Evolutionary conservation across 1,140 invertebrate species (phyloP), one percentile per base, ranked within the genome.

Genomic region (Ceratitis capitata): DNA sequence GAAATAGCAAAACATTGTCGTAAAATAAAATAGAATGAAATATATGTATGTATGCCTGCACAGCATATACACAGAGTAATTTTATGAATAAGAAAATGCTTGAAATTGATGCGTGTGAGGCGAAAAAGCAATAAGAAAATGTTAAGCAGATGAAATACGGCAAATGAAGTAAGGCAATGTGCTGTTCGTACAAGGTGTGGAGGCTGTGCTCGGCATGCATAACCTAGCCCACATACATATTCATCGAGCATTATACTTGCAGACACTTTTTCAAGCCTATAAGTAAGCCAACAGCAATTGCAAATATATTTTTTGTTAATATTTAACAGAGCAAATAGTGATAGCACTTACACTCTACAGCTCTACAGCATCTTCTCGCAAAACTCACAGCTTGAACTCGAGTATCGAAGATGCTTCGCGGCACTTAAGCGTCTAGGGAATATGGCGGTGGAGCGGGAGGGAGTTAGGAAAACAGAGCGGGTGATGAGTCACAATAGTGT

Each of bases 131-230:
- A 23, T 47, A 78, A 47, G 35, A 78, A 78, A 78, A 78, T 78
- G n/a, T n/a, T 45, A 78, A 45, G 69, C 35, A 78, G 69, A 45
- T 78, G 69, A 78, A 78, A 78, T 78, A 78, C 23, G 69, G 69
- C 39, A 78, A 78, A 78, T 47, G 39, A 78, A 78, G 32, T 78
- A 78, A n/a, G 69, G 69, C 19, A n/a, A n/a, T 23, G 16, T 35
- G 69, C 19, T 1, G 19, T n/a, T n/a, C n/a, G n/a, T 10, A 39
- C 35, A 47, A 61, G 35, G 29, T 5, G n/a, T n/a, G 26, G 16
- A 78, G 39, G 35, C 64, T 39, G 16, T 19, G n/a, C 1, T 74
- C 2, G 5, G 23, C 35, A 6, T 12, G 35, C n/a, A 1, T 10
- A 74, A n/a, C 39, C 10, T 47, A 39, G 32, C 3, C n/a, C 6